Conservation (phyloP, 2,888 invertebrate genomes). For the Orgyia antiqua region DNA sequence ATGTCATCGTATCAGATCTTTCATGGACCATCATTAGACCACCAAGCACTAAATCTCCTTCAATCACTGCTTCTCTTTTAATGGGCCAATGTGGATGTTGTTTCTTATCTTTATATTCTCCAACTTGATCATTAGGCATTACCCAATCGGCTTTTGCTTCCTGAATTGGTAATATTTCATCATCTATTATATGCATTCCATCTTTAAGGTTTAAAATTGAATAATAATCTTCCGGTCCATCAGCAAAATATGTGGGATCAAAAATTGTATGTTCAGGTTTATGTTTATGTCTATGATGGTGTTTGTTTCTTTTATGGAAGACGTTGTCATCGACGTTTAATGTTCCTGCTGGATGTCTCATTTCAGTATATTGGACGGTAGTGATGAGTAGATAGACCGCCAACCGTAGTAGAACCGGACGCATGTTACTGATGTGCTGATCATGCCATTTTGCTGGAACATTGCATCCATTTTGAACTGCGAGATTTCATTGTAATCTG, state of each 20-base stretch:
- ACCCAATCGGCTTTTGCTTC: slow-evolving; percentile 51
- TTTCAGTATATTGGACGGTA: slow-evolving; percentile 47
- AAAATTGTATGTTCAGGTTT: slow-evolving; percentile 36
- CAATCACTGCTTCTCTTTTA: slow-evolving; percentile 90
- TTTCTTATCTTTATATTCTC: slow-evolving; percentile 60
- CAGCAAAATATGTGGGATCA: slow-evolving; percentile 31
- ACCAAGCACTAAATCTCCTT: slow-evolving; percentile 92
- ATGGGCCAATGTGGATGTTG: slow-evolving; percentile 83
- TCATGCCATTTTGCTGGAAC: slow-evolving; percentile 53
- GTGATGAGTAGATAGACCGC: slow-evolving; percentile 50
- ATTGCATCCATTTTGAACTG: slow-evolving; percentile 44
- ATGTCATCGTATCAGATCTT: slow-evolving; percentile 90
- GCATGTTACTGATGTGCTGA: slow-evolving; percentile 49
- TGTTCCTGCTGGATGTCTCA: slow-evolving; percentile 41
- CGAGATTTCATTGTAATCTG: slow-evolving; percentile 54
- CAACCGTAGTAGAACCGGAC: slow-evolving; percentile 54
- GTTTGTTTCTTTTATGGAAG: slow-evolving; percentile 37
- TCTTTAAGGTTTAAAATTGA: slow-evolving; percentile 36
- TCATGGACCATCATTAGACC: slow-evolving; percentile 97
- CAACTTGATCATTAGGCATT: slow-evolving; percentile 59
- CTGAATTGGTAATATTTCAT: slow-evolving; percentile 34
- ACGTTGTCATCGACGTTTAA: slow-evolving; percentile 26
- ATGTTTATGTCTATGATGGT: slow-evolving; percentile 61
- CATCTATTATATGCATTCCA: slow-evolving; percentile 35
- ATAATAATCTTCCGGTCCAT: slow-evolving; percentile 32